Base-by-base conservation (phyloP, 35 echinoderm and acorn worm species). In the Strongylocentrotus purpuratus region DNA sequence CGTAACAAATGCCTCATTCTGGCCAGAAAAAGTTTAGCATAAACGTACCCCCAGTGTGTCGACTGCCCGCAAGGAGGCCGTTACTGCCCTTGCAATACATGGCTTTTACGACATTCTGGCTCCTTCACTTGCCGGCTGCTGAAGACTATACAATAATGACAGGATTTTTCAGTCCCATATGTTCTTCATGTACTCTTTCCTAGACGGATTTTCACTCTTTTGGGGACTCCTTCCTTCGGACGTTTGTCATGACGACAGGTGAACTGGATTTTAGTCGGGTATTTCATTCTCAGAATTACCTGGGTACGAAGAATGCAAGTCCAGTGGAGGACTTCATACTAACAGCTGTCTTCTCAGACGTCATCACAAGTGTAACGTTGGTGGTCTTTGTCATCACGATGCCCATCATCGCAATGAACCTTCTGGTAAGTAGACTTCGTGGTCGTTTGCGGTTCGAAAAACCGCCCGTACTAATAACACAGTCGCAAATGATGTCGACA, bases 201-300 rank as follows among this genome's bases (percentile, higher is more conserved):
- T 18, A 78, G 65, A 78, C 65, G 5, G 65, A 78, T 78, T 78
- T 78, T 8, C 65, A 78, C 28, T 78, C 65, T 7, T 78, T 78
- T 7, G 65, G 65, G 20, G 65, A 78, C 28, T 4, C 65, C 65
- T 28, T 78, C 5, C 65, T 78, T 22, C 20, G 25, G 48, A 93
- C 91, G 17, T 48, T 50, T 32, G 91, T 28, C 48, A 93, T 93
- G 91, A 50, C 48, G 46, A 58, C 46, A 20, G 91, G 91, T 9
- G 91, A 93, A 45, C 45, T 93, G 4, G 91, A 93, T 55, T 93
- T 93, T 58, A 48, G 11, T 33, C n/a, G 31, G 31, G 48, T 93
- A 14, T 93, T 93, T 58, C 91, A 93, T n/a, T 17, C 15, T 50
- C 91, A 93, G 91, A 93, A 93, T 47, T 93, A 93, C 91, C 91